These are phyloP conservation scores for Melierax canorus DNA, from an alignment of 2,113 vertebrate genomes.

Conservation along the genomic window DNA sequence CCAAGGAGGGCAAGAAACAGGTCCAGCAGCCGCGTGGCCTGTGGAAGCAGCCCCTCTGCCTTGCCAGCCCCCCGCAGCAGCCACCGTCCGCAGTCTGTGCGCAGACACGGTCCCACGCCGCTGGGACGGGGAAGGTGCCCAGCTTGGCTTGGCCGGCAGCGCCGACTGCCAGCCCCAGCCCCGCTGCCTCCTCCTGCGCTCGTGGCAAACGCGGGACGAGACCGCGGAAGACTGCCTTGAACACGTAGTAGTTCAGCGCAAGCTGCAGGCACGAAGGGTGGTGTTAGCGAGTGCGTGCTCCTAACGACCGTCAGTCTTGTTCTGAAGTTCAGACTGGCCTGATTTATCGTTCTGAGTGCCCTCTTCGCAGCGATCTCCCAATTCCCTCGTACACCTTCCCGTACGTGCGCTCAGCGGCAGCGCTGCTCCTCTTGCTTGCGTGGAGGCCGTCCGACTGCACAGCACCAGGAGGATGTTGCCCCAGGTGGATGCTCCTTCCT, in stretches of 20 bases:
- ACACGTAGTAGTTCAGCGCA: rapidly evolving
- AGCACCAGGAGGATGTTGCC: neutral
- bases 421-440: neutral
- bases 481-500: neutral
- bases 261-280: neutral
- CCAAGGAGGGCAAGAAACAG: neutral
- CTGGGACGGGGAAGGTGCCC: too few relatives aligned
- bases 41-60: neutral
- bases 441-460: too few relatives aligned
- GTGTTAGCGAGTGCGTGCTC: neutral
- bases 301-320: neutral
- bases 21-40: rapidly evolving
- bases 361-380: neutral
- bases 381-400: rapidly evolving
- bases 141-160: rapidly evolving
- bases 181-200: neutral
- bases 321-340: neutral
- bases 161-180: rapidly evolving
- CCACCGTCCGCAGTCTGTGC: neutral
- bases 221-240: neutral
- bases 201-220: rapidly evolving
- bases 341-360: rapidly evolving
- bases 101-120: rapidly evolving
- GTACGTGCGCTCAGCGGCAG: rapidly evolving
- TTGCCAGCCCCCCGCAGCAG: neutral